These are phyloP conservation scores for Andrena dorsata DNA, from an alignment of 2,888 invertebrate species.

Conservation along the genomic window DNA sequence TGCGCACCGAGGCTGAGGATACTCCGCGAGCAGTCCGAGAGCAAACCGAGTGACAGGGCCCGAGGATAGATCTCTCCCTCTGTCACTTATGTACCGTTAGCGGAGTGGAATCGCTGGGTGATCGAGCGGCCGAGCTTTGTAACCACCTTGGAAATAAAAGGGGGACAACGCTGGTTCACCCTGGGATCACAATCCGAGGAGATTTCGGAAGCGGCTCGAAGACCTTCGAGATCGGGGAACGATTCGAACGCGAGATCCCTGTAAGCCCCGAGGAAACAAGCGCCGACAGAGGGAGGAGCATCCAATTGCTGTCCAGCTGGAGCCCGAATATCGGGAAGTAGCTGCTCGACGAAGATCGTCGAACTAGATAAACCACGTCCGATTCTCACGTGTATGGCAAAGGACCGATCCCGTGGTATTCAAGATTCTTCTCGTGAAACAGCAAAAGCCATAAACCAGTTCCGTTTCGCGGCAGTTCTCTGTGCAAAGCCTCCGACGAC, in stretches of 20 bases:
- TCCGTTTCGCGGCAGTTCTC: slow-evolving; percentile 3
- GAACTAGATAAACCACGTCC: not conserved
- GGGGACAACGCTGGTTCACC: too few relatives aligned
- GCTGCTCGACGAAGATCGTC: not conserved
- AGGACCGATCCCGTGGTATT: not conserved
- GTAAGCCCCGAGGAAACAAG: too few relatives aligned
- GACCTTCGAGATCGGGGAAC: too few relatives aligned
- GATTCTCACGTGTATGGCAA: not conserved
- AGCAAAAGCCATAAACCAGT: not conserved
- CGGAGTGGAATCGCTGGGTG: not conserved
- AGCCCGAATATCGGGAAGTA: too few relatives aligned
- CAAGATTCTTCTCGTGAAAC: not conserved
- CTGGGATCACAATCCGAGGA: too few relatives aligned
- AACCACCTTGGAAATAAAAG: too few relatives aligned
- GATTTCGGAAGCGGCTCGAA: too few relatives aligned
- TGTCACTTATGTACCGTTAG: slow-evolving; percentile 11
- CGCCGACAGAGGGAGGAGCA: too few relatives aligned
- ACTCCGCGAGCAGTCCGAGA: slow-evolving; percentile 8
- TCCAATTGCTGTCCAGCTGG: too few relatives aligned
- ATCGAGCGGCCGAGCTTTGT: not conserved
- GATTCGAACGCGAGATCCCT: too few relatives aligned
- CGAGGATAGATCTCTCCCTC: not conserved
- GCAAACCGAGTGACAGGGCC: not conserved
- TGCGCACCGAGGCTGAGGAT: slow-evolving; percentile 53
- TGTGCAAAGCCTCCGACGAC: slow-evolving; percentile 9